phyloP scores from a whole-genome alignment of 2,797 vertebrate genomes.

The Gymnoscopelus microlampas region DNA sequence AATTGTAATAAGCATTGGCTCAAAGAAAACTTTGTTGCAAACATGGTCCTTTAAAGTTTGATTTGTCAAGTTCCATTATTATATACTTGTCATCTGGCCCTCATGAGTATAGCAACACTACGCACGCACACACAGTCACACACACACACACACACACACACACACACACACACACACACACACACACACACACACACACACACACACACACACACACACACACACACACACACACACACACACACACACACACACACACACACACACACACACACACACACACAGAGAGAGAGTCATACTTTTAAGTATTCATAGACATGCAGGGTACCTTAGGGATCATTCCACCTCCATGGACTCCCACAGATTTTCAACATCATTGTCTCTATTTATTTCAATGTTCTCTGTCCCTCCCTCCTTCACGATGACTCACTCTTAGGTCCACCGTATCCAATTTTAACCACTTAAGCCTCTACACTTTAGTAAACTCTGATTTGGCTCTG shows the following conservation, averaged over 20 bases:
- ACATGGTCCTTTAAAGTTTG: too few relatives aligned
- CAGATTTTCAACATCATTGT: slow-evolving; percentile 40
- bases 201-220: neutral
- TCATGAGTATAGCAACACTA: neutral
- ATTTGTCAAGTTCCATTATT: neutral
- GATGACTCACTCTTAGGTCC: slow-evolving; percentile 61
- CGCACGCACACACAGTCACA: neutral
- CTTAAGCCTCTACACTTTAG: too few relatives aligned
- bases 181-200: slow-evolving; percentile 6
- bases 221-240: slow-evolving; percentile 9
- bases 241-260: slow-evolving; percentile 20
- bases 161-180: slow-evolving; percentile 19
- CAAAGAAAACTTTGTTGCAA: too few relatives aligned
- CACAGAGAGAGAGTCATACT: neutral
- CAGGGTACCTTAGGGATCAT: slow-evolving; percentile 22
- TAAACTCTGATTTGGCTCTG: too few relatives aligned
- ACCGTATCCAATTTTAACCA: slow-evolving; percentile 50
- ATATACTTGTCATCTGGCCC: too few relatives aligned
- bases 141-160: neutral
- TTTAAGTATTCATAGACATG: neutral
- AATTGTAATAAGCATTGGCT: too few relatives aligned
- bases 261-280: neutral
- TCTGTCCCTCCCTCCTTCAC: slow-evolving; percentile 16
- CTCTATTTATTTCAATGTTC: slow-evolving; percentile 60
- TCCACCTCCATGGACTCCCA: slow-evolving; percentile 29